These are phyloP conservation scores for Cerceris ruficornis DNA, from an alignment of 2,888 invertebrate genomes.

Conservation along the genomic window DNA sequence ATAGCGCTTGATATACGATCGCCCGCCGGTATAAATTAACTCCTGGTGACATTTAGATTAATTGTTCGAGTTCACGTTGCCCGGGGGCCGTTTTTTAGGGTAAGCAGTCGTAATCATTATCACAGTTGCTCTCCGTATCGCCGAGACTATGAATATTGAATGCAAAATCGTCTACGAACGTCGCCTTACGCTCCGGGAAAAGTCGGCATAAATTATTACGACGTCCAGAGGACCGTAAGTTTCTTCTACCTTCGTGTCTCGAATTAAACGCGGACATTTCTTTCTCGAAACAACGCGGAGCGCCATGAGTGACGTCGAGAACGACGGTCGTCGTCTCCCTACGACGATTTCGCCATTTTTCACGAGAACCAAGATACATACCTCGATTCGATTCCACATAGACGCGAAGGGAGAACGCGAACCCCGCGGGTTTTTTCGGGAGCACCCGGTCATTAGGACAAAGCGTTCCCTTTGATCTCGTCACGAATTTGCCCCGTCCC, in stretches of 20 bases:
- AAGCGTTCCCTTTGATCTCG: conserved; percentile 79
- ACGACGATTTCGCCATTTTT: conserved; percentile 35
- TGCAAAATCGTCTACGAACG: conserved; percentile 29
- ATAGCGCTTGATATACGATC: conserved; percentile 79
- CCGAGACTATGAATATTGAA: conserved; percentile 46
- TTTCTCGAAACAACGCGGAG: no score
- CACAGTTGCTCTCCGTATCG: conserved; percentile 54
- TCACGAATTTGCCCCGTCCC: conserved; percentile 70
- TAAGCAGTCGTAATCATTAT: conserved; percentile 65
- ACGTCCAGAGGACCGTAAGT: no score
- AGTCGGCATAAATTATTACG: neutral
- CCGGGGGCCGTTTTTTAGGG: conserved; percentile 53
- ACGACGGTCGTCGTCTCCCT: conserved; percentile 17
- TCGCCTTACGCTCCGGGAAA: neutral
- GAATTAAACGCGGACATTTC: no score
- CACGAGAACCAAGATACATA: conserved; percentile 37
- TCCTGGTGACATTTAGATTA: conserved; percentile 79
- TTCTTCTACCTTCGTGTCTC: no score
- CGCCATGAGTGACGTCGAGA: neutral
- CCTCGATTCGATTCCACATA: conserved; percentile 57
- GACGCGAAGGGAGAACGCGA: conserved; percentile 30
- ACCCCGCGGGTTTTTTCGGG: conserved; percentile 48
- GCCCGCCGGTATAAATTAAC: conserved; percentile 78
- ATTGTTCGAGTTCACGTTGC: conserved; percentile 71
- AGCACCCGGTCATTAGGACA: conserved; percentile 73